A percentile compares a stretch with the other conserved stretches of the same genome.
Evolutionary conservation across 2,797 vertebrate genomes (phyloP).

Genomic region (Peromyscus attwateri): DNA sequence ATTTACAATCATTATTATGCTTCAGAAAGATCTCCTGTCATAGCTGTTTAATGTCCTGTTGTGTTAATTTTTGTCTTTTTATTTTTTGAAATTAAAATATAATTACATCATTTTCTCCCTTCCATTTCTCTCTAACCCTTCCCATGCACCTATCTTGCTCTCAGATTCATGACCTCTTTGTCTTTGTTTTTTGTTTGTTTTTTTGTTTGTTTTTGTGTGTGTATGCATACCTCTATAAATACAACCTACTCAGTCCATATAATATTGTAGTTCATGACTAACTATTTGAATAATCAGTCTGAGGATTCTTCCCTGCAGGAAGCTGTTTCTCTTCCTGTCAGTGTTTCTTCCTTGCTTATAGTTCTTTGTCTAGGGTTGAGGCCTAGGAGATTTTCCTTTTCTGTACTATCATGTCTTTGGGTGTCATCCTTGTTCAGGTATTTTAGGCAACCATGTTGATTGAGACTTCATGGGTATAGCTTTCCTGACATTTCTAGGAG

Average conservation of each 20-base stretch:
- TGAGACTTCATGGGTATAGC: background rate
- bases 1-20: background rate
- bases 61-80: slow-evolving; percentile 9
- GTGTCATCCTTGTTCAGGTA: background rate
- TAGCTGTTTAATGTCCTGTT: background rate
- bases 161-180: background rate
- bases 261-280: background rate
- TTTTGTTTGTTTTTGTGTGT: background rate
- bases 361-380: background rate
- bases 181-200: no score
- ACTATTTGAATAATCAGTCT: background rate
- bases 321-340: background rate
- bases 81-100: background rate
- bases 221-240: background rate
- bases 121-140: background rate
- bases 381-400: background rate
- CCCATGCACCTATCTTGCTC: background rate
- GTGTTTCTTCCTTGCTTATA: background rate
- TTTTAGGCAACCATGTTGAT: background rate
- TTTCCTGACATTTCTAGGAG: background rate
- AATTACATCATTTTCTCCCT: background rate
- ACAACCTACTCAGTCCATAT: background rate
- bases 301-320: background rate
- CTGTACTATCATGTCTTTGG: background rate
- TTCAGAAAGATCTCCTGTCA: slow-evolving; percentile 1